Conservation (phyloP, 2,888 invertebrate genomes). For the Aporophyla nigra region DNA sequence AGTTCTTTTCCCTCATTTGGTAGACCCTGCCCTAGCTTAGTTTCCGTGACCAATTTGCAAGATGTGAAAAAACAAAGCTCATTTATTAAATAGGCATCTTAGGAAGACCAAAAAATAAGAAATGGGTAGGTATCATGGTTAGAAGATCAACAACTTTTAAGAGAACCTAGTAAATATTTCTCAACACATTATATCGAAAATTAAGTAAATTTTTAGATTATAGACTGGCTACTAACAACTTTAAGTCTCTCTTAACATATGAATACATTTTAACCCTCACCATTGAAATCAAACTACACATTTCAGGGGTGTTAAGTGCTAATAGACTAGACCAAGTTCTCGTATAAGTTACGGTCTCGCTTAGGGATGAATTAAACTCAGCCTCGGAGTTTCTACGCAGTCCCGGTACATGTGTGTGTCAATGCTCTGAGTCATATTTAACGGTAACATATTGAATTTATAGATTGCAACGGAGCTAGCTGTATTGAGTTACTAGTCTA, state of each 20-base stretch:
- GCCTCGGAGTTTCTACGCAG: conserved; percentile 25
- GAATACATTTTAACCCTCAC: not conserved
- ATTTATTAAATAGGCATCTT: not conserved
- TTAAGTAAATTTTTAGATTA: no score
- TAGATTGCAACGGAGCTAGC: conserved; percentile 45
- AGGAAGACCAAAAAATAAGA: no score
- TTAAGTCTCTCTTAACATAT: not conserved
- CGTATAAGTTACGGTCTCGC: conserved; percentile 31
- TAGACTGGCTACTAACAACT: not conserved
- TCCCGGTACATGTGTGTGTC: conserved; percentile 10
- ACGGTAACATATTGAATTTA: conserved; percentile 54
- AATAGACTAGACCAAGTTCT: conserved; percentile 32
- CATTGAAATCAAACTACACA: conserved; percentile 10
- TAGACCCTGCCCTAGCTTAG: not conserved
- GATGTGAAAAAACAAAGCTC: not conserved
- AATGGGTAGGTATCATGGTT: not conserved
- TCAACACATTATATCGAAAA: no score
- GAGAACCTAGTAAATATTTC: not conserved
- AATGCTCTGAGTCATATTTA: conserved; percentile 39
- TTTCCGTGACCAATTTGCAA: not conserved
- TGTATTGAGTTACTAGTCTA: conserved; percentile 44
- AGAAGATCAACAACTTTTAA: no score
- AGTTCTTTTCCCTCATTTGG: not conserved
- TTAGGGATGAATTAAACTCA: conserved; percentile 38
- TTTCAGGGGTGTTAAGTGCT: conserved; percentile 12